These are phyloP conservation scores for Siphonodentalium dalli DNA, from an alignment of 2,888 invertebrate genomes.

Conservation along the genomic window DNA sequence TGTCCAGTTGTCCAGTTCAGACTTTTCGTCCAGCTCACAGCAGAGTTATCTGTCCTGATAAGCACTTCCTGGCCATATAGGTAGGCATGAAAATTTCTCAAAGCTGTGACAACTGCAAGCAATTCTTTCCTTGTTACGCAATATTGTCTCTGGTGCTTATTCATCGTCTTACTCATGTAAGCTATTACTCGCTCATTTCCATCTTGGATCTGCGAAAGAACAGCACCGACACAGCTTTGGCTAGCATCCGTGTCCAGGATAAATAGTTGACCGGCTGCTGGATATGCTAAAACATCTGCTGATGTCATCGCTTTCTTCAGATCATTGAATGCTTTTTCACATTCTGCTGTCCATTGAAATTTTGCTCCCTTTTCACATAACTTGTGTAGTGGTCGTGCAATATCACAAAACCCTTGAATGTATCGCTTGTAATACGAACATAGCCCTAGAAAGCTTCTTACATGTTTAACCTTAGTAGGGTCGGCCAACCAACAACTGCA, in stretches of 20 bases:
- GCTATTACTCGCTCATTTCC: conserved; percentile 19
- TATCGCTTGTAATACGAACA: conserved; percentile 34
- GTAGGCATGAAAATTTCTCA: conserved; percentile 25
- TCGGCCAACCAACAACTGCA: conserved; percentile 24
- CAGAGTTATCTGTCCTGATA: conserved; percentile 21
- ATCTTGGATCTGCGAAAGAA: conserved; percentile 20
- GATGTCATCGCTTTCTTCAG: too few relatives aligned
- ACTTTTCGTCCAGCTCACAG: conserved; percentile 17
- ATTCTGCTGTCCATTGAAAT: conserved; percentile 24
- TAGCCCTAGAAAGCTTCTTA: conserved; percentile 28
- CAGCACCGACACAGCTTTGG: conserved; percentile 10
- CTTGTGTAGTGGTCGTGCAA: conserved; percentile 28
- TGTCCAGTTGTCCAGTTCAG: conserved; percentile 22
- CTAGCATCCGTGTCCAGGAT: conserved; percentile 20
- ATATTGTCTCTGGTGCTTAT: conserved; percentile 20
- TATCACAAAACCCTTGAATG: conserved; percentile 25
- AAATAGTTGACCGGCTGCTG: neutral
- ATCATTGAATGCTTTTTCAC: conserved; percentile 9
- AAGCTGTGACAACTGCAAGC: conserved; percentile 18
- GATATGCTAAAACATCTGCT: too few relatives aligned
- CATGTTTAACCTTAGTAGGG: conserved; percentile 21
- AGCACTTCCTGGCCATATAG: conserved; percentile 18
- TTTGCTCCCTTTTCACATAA: conserved; percentile 10
- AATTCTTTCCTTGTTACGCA: conserved; percentile 23
- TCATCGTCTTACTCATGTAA: conserved; percentile 18